Conservation (phyloP, 2,797 vertebrate species). For the Rhyacichthys aspro region DNA sequence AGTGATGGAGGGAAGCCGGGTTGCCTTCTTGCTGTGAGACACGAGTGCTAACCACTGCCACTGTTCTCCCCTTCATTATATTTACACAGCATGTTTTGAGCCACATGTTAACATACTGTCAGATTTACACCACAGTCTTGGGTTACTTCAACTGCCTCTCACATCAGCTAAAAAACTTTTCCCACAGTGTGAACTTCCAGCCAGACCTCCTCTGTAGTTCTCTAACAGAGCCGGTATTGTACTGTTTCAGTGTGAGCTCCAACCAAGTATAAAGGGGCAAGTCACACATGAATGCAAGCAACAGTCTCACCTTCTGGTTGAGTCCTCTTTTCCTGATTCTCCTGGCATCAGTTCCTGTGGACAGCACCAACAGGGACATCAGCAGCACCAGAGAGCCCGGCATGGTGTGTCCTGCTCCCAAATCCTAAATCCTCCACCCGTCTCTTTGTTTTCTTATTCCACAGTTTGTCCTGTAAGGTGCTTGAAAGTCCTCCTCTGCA, state of each 20-base stretch:
- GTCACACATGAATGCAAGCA: background rate
- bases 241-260: conserved; percentile 13
- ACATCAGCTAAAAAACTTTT: conserved; percentile 45
- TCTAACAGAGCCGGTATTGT: conserved; percentile 42
- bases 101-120: conserved; percentile 3
- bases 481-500: conserved; percentile 16
- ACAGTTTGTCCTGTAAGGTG: conserved; percentile 16
- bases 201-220: background rate
- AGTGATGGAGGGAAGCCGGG: too few species aligned
- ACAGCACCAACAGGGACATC: conserved; percentile 72
- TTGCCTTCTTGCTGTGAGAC: too few species aligned
- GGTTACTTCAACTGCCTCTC: conserved; percentile 45
- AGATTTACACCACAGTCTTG: conserved; percentile 8
- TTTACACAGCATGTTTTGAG: conserved; percentile 4
- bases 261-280: conserved; percentile 9
- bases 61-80: too few species aligned
- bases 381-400: conserved; percentile 58
- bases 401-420: conserved; percentile 64
- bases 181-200: conserved; percentile 41
- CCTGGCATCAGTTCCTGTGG: conserved; percentile 67
- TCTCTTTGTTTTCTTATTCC: conserved; percentile 15
- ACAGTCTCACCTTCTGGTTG: conserved; percentile 77
- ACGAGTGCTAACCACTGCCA: too few species aligned
- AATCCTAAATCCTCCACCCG: conserved; percentile 21
- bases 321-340: conserved; percentile 79